Evolutionary conservation across 2,888 invertebrate genomes (phyloP).

Genomic region (Metellina segmentata): DNA sequence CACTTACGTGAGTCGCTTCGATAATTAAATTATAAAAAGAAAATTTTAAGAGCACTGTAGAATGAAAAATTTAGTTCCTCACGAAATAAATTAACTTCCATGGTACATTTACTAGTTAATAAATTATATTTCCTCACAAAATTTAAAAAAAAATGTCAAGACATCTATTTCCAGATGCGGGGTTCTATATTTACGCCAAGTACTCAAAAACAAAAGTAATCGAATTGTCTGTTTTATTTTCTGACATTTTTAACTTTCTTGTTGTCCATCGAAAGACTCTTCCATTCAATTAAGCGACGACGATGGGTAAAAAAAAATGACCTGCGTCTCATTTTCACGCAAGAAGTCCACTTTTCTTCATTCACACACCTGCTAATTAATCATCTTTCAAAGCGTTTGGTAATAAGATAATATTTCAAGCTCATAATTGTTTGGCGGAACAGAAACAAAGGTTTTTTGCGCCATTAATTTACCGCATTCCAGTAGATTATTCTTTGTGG

Average conservation of each 20-base stretch:
- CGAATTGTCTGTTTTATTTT: background rate
- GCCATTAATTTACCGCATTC: too few species aligned
- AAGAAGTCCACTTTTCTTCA: background rate
- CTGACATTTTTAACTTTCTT: background rate
- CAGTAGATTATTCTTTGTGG: too few species aligned
- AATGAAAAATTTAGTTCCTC: too few species aligned
- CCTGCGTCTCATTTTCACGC: background rate
- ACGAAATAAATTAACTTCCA: background rate
- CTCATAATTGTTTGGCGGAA: background rate
- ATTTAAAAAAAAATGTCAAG: background rate
- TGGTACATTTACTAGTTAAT: background rate
- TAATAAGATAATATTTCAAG: background rate
- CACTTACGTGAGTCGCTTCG: too few species aligned
- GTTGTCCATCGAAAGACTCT: background rate
- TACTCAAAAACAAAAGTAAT: background rate
- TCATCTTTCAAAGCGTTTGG: background rate
- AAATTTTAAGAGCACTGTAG: too few species aligned
- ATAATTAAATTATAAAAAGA: too few species aligned
- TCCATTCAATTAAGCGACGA: background rate
- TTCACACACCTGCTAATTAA: background rate
- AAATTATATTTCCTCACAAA: background rate
- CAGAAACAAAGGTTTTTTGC: background rate
- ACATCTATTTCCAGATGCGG: background rate
- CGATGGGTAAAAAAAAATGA: background rate
- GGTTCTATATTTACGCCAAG: background rate